Evolutionary conservation across 2,797 vertebrate genomes (phyloP).

Genomic region (Steatocranus sp.): DNA sequence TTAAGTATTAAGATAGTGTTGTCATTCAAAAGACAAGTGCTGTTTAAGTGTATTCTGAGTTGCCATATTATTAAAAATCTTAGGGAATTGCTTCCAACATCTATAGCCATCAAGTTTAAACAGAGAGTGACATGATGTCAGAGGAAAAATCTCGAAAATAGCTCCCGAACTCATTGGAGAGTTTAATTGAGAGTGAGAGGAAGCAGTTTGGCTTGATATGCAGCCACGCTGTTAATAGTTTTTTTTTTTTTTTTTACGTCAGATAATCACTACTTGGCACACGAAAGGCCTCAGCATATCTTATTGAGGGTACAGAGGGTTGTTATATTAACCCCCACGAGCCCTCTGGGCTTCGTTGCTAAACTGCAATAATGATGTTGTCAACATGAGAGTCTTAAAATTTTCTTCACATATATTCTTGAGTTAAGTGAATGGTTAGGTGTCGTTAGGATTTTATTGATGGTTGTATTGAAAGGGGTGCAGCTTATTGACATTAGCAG

Average conservation of each 20-base stretch:
- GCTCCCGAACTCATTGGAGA: conserved; percentile 28
- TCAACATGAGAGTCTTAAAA: conserved; percentile 2
- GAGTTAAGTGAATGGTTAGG: background rate
- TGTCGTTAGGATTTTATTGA: background rate
- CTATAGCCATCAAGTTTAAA: background rate
- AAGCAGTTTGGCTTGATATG: conserved; percentile 38
- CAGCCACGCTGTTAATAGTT: conserved; percentile 16
- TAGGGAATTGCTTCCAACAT: background rate
- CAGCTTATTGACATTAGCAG: background rate
- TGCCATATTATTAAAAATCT: background rate
- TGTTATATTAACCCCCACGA: conserved; percentile 37
- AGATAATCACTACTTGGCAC: conserved; percentile 51
- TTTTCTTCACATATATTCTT: background rate
- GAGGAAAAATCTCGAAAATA: conserved; percentile 1
- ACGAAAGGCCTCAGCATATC: conserved; percentile 14
- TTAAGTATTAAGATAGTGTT: background rate
- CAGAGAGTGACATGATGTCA: background rate
- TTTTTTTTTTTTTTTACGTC: background rate
- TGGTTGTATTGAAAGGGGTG: background rate
- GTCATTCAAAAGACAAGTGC: background rate
- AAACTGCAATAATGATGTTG: conserved; percentile 53
- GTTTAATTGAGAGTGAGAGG: conserved; percentile 43
- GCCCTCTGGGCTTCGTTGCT: conserved; percentile 12
- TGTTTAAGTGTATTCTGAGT: conserved; percentile 4
- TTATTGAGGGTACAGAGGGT: conserved; percentile 42